phyloP scores from a whole-genome alignment of 2,888 invertebrate genomes.

The Sesamia inferens region DNA sequence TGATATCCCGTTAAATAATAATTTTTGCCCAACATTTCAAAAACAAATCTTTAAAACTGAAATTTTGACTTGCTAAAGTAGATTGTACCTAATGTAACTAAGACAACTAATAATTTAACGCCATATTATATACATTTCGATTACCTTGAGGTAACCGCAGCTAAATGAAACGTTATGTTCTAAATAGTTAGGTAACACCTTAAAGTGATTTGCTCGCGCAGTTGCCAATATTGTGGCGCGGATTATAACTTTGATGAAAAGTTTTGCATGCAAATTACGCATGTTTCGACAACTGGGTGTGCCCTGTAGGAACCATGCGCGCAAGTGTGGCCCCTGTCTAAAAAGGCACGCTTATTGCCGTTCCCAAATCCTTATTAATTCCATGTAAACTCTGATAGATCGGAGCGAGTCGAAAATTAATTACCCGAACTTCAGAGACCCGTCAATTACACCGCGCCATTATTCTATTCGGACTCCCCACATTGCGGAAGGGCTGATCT shows the following conservation, averaged over 20 bases:
- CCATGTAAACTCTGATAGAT: slow-evolving; percentile 74
- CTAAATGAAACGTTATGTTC: slow-evolving; percentile 39
- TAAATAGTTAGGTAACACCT: slow-evolving; percentile 41
- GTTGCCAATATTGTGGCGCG: slow-evolving; percentile 48
- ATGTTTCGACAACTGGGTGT: slow-evolving; percentile 40
- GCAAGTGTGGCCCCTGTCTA: slow-evolving; percentile 46
- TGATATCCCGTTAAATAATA: slow-evolving; percentile 13
- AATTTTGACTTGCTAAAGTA: slow-evolving; percentile 19
- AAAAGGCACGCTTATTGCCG: slow-evolving; percentile 58
- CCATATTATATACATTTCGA: slow-evolving; percentile 1
- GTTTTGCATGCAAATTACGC: slow-evolving; percentile 58
- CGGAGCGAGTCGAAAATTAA: slow-evolving; percentile 76
- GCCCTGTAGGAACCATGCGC: slow-evolving; percentile 33
- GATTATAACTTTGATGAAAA: slow-evolving; percentile 58
- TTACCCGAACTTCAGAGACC: slow-evolving; percentile 76
- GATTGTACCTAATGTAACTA: background rate
- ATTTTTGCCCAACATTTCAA: slow-evolving; percentile 15
- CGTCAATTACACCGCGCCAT: slow-evolving; percentile 78
- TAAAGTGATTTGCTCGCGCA: slow-evolving; percentile 50
- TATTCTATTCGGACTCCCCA: slow-evolving; percentile 73
- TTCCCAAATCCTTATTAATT: slow-evolving; percentile 63
- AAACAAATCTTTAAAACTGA: slow-evolving; percentile 19
- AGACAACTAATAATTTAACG: slow-evolving; percentile 21
- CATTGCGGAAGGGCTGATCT: slow-evolving; percentile 59
- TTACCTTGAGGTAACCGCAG: slow-evolving; percentile 40